phyloP scores from a whole-genome alignment of 1,140 invertebrate genomes.

The Tetramorium parvispinum region DNA sequence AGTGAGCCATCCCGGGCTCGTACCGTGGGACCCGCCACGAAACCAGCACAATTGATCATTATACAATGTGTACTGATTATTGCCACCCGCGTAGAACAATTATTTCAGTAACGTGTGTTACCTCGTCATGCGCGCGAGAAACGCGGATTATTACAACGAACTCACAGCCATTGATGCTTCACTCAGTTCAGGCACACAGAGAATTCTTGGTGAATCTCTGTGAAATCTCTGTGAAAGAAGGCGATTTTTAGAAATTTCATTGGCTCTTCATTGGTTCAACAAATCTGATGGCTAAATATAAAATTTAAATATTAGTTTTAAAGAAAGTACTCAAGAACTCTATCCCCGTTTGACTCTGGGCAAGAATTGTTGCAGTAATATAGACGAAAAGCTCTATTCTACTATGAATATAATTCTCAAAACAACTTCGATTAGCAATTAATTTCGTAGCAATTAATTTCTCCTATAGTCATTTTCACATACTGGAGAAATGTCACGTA shows the following conservation, averaged over 20 bases:
- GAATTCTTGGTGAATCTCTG: neutral
- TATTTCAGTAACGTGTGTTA: constrained; percentile 53
- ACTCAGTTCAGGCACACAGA: neutral
- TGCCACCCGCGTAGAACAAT: constrained; percentile 58
- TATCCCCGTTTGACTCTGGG: neutral
- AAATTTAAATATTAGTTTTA: neutral
- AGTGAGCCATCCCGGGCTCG: constrained; percentile 64
- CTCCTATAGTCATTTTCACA: neutral
- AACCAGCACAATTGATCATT: constrained; percentile 75
- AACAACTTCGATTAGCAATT: neutral
- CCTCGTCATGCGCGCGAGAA: constrained; percentile 23
- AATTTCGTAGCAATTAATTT: constrained; percentile 15
- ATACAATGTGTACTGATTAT: constrained; percentile 64
- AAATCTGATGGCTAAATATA: neutral
- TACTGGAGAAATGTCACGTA: constrained; percentile 11
- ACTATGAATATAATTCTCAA: neutral
- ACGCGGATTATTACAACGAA: constrained; percentile 15
- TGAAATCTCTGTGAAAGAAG: neutral
- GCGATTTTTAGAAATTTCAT: neutral
- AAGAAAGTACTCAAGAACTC: neutral
- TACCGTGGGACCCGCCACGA: constrained; percentile 72
- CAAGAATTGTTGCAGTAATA: neutral
- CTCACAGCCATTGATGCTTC: constrained; percentile 16
- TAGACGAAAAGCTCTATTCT: neutral
- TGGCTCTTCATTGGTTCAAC: neutral